Conservation (phyloP, 2,797 vertebrate species). For the Syngnathus rostellatus region DNA sequence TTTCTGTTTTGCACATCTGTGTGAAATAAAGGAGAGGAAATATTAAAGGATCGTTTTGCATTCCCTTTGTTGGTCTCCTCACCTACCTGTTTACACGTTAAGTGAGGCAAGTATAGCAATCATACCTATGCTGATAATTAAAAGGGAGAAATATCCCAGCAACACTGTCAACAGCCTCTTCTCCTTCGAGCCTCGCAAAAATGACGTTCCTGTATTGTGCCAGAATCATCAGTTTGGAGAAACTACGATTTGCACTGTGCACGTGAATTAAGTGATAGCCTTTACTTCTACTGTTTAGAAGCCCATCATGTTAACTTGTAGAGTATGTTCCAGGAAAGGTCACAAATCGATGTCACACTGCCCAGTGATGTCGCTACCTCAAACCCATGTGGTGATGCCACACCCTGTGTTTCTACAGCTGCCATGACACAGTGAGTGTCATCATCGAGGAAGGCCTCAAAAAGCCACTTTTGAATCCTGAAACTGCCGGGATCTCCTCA, state of each 20-base stretch:
- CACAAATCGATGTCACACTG: slow-evolving; percentile 2
- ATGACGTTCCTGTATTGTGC: neutral
- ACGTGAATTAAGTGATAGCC: neutral
- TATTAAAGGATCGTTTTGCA: no score
- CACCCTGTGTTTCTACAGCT: slow-evolving; percentile 7
- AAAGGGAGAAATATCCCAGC: neutral
- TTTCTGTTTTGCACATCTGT: no score
- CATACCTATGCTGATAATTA: neutral
- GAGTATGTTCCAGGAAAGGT: neutral
- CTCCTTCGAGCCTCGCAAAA: neutral
- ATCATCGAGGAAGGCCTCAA: slow-evolving; percentile 5
- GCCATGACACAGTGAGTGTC: slow-evolving; percentile 3
- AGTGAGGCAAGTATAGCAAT: neutral
- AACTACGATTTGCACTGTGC: neutral
- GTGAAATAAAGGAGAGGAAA: no score
- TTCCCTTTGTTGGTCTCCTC: no score
- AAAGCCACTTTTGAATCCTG: neutral
- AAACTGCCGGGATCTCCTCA: neutral
- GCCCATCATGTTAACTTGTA: neutral
- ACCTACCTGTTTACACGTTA: neutral
- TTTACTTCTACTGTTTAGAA: no score
- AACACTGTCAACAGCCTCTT: neutral
- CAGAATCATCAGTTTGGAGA: neutral
- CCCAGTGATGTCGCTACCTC: slow-evolving; percentile 6
- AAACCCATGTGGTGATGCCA: slow-evolving; percentile 11